Base-by-base conservation (phyloP, 2,888 invertebrate genomes). In the Sabellastarte sp. region DNA sequence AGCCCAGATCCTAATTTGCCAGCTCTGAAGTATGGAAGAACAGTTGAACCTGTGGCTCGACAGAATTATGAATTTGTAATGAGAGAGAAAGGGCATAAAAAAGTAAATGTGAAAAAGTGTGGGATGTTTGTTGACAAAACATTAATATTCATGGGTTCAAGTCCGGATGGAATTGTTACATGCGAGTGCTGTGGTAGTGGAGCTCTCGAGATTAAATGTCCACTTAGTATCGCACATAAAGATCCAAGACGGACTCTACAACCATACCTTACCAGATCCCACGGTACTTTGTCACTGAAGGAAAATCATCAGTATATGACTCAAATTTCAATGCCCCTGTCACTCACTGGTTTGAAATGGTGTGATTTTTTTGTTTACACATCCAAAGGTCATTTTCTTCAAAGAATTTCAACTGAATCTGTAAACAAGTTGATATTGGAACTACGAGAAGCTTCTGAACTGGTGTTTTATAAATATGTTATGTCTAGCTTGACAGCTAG, bases 341-440 rank as follows among this genome's bases (percentile, higher is more conserved):
- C 41, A 15, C 33, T 59, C 4, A 59, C 59, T 10, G 59, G 41
- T 5, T 41, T 20, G 3, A 4, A 59, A 4, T 59, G 59, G 59
- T 59, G 59, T 28, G 59, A 59, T 28, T 41, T n/a, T 24, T 59
- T 59, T 59, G 59, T 59, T 15, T 59, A 59, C 59, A 59, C 59
- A 41, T 5, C 30, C 32, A 4, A 59, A 15, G 59, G 41, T 4
- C 28, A 41, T 26, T 28, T 20, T 41, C 28, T 59, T 4, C 4
- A 59, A 26, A 59, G 59, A 41, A 59, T 59, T n/a, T 29, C 15
- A 5, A 20, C 28, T 5, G 30, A 5, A 20, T 10, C 57, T n/a
- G n/a, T n/a, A n/a, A n/a, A n/a, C n/a, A n/a, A n/a, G n/a, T n/a
- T n/a, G n/a, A n/a, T n/a, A n/a, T n/a, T n/a, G n/a, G n/a, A n/a